Evolutionary conservation across 2,888 invertebrate genomes (phyloP).

Genomic region (Ochropleura plecta): DNA sequence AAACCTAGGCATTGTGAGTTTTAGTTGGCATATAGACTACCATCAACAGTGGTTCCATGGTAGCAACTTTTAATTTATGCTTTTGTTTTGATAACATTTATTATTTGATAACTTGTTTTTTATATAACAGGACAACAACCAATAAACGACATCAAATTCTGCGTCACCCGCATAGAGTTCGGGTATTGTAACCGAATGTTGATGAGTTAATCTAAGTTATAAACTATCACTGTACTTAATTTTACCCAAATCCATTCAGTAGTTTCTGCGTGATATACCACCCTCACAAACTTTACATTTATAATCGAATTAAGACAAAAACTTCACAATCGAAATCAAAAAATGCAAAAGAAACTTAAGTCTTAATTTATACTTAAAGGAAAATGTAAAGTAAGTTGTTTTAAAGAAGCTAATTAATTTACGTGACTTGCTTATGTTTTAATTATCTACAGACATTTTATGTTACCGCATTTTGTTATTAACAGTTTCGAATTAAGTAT

Average conservation of each 20-base stretch:
- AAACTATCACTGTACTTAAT: too few species aligned
- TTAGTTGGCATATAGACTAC: conserved; percentile 22
- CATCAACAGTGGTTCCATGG: conserved; percentile 2
- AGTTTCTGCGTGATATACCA: too few species aligned
- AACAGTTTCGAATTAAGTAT: neutral
- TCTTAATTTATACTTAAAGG: conserved; percentile 12
- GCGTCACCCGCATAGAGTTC: too few species aligned
- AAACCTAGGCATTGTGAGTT: conserved; percentile 16
- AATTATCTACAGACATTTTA: conserved; percentile 1
- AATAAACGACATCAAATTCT: too few species aligned
- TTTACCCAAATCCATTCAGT: too few species aligned
- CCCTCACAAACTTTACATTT: too few species aligned
- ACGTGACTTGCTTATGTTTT: conserved; percentile 26
- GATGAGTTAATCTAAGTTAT: too few species aligned
- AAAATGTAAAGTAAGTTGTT: conserved; percentile 5
- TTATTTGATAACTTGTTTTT: neutral
- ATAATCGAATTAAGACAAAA: too few species aligned
- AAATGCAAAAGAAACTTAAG: neutral
- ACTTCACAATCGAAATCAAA: neutral
- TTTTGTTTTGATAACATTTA: neutral
- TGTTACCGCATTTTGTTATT: neutral
- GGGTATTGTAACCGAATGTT: too few species aligned
- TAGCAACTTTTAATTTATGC: neutral
- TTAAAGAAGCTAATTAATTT: conserved; percentile 43
- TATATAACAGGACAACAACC: too few species aligned